Base-by-base conservation (phyloP, 1,140 invertebrate species). In the Zaprionus davidi region DNA sequence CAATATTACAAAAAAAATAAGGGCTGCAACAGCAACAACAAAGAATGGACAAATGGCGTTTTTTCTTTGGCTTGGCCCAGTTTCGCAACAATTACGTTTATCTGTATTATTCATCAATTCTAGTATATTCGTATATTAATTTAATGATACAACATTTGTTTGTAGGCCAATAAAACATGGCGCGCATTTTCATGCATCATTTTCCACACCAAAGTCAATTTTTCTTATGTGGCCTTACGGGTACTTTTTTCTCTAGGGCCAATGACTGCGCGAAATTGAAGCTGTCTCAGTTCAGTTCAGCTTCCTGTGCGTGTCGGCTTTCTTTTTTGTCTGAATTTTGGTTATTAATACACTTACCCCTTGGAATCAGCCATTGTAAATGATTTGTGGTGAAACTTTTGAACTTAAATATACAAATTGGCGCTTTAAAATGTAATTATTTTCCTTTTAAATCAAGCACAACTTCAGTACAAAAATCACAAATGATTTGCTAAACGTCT, bases 261-360 rank as follows among this genome's bases (percentile, higher is more conserved):
- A 75, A 90, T 90, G 85, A 90, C 85, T 90, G 79, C 68, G 85
- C 85, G 81, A 82, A 85, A 71, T 85, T 90, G 71, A 73, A 72
- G 67, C 60, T 70, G 66, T 65, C 68, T 62, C 65, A 34, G 31
- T 34, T 34, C 31, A 34, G 64, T 44, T 60, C 60, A 17, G 6
- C 20, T 31, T 26, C 59, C 20, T 55, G 12, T 12, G 46, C 11
- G 11, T 76, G 81, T 81, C 86, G 86, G 85, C 86, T 55, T 76
- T 72, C 34, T 38, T 60, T 78, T 63, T 3, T 2, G 31, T 26
- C 17, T 34, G 38, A 36, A 60, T 79, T 63, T 57, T 44, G 17
- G 6, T 22, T 22, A 15, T 26, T 59, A 53, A 44, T 79, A 64
- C 70, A 90, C 85, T 90, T 82, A 90, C 85, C 85, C 85, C 63